phyloP scores from a whole-genome alignment of 1,140 invertebrate genomes.

The Asobara japonica region DNA sequence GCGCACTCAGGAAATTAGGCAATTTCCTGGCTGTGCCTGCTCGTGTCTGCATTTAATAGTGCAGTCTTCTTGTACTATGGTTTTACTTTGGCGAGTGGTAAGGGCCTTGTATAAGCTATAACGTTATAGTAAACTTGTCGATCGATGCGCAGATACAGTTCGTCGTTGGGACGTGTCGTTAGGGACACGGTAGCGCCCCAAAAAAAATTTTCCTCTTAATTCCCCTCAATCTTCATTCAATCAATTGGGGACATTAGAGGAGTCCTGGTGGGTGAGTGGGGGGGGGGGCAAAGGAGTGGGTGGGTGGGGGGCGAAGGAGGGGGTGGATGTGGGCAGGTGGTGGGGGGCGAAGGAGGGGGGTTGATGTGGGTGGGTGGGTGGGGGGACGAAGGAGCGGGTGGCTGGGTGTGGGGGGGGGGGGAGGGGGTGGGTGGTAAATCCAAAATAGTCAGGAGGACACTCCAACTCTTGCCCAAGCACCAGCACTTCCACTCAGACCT shows the following conservation, averaged over 20 bases:
- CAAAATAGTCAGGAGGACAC: no score
- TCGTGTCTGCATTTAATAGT: constrained; percentile 66
- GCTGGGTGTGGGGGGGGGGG: no score
- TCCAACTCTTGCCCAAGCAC: no score
- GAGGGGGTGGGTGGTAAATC: no score
- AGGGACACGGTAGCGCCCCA: background rate
- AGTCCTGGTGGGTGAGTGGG: background rate
- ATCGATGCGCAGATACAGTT: background rate
- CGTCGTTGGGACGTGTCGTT: background rate
- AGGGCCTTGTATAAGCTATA: constrained; percentile 3
- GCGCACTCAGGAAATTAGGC: constrained; percentile 69
- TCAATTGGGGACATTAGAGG: background rate
- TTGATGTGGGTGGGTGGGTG: no score
- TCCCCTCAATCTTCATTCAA: background rate
- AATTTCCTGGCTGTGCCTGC: constrained; percentile 66
- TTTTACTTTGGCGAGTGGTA: constrained; percentile 56
- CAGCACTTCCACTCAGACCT: no score
- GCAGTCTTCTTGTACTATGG: constrained; percentile 44
- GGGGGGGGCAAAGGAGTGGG: no score
- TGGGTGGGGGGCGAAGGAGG: no score
- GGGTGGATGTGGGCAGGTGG: no score
- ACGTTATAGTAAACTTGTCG: background rate
- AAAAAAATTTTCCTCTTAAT: background rate
- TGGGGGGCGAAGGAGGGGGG: no score
- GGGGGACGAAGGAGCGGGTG: no score